Evolutionary conservation across 2,888 invertebrate species (phyloP), one percentile per base, ranked within the genome.

Genomic region (Pseudeuparius sepicola): DNA sequence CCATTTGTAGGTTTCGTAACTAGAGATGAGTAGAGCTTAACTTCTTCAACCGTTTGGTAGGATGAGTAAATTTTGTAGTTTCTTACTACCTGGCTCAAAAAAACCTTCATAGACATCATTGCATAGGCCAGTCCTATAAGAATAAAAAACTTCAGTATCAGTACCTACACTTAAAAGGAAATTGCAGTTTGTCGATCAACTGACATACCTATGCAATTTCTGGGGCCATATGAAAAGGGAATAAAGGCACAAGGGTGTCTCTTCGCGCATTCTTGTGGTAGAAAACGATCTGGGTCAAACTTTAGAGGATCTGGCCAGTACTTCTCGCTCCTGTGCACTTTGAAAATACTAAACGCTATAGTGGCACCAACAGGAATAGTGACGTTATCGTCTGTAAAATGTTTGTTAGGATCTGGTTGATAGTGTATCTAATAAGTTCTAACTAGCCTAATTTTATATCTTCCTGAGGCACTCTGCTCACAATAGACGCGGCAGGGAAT

Each of bases 261-360:
- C 30, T 56, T 49, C 2, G 52, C 51, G 12, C 53, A 56, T 45
- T 62, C 59, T 47, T 74, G 70, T 0, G 70, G 67, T 15, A 68
- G 50, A 50, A 75, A 76, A 35, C 74, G 54, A 46, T 74, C 72
- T 0, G 76, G 76, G 41, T 70, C 59, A 53, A 75, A 77, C 31
- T 51, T 54, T 30, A 70, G 63, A 0, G 71, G 73, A 39, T 75
- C 66, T 0, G 69, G 70, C 66, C 71, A 77, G 34, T 67, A 57
- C 37, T 55, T 54, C 38, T 66, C 61, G 24, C 71, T 67, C 63
- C 57, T 36, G 55, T 53, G 51, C 3, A 41, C 25, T 17, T 37
- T 39, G 9, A 47, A 29, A 15, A 47, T 44, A 14, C 46, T 45
- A 24, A 51, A 40, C 18, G 45, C 43, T 3, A 47, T 42, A 4